These are phyloP conservation scores for Anas platyrhynchos DNA, from an alignment of 2,113 vertebrate species.

Conservation along the genomic window DNA sequence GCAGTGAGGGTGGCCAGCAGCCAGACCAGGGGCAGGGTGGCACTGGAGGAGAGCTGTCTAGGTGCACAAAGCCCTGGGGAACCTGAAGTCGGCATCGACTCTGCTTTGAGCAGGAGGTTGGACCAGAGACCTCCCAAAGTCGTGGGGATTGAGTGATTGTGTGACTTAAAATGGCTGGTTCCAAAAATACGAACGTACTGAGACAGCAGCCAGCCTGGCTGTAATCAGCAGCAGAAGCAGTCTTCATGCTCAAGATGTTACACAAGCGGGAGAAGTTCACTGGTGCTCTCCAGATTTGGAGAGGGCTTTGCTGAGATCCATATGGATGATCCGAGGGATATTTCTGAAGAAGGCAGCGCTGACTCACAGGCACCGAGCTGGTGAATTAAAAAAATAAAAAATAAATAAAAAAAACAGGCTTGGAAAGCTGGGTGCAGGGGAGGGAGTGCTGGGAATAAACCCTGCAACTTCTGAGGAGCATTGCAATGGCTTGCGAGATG, in stretches of 20 bases:
- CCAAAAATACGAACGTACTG: neutral
- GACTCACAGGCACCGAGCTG: neutral
- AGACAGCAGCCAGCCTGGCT: neutral
- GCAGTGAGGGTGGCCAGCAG: fast-evolving
- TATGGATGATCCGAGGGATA: neutral
- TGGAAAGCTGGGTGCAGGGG: neutral
- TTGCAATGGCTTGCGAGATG: neutral
- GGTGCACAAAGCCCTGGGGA: neutral
- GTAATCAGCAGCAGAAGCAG: neutral
- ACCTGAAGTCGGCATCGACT: neutral
- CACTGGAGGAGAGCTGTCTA: neutral
- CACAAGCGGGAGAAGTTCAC: neutral
- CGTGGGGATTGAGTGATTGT: neutral
- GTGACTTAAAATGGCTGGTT: neutral
- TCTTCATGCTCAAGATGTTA: neutral
- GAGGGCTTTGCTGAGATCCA: neutral
- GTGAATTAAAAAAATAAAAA: neutral
- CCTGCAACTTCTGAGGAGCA: fast-evolving
- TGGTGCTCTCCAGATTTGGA: neutral
- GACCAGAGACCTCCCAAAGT: neutral
- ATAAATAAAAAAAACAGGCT: neutral
- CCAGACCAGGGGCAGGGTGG: neutral
- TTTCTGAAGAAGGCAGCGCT: neutral
- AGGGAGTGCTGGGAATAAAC: neutral
- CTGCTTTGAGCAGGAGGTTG: neutral